phyloP scores from a whole-genome alignment of 2,797 vertebrate species.

The Heliangelus exortis region DNA sequence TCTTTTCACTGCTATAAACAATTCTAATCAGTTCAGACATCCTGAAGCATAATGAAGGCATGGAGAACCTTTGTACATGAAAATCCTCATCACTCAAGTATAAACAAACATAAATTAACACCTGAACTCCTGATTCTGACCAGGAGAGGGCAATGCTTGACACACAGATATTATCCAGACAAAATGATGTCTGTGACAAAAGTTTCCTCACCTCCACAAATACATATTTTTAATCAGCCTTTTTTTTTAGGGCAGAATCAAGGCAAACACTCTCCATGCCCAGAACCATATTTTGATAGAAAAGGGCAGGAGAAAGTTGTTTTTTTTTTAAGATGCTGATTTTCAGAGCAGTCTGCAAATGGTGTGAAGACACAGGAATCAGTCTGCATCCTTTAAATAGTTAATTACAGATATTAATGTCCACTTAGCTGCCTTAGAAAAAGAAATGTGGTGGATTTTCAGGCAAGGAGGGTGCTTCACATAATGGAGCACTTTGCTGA shows the following conservation, averaged over 20 bases:
- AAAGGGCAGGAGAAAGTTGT: not conserved
- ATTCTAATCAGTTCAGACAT: not conserved
- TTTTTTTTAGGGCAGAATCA: rapidly evolving
- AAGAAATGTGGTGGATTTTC: conserved; percentile 44
- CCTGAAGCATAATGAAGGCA: not conserved
- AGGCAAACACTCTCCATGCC: not conserved
- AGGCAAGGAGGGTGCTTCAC: conserved; percentile 12
- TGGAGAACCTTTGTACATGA: not conserved
- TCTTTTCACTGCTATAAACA: not conserved
- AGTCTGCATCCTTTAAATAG: conserved; percentile 40
- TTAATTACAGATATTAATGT: conserved; percentile 43
- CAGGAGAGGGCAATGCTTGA: not conserved
- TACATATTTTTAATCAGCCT: not conserved
- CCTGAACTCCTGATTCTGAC: not conserved
- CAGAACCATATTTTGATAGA: not conserved
- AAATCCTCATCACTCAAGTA: not conserved
- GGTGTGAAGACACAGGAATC: not conserved
- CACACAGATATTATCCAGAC: not conserved
- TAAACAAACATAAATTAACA: not conserved
- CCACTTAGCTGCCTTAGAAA: conserved; percentile 32
- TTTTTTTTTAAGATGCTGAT: not conserved
- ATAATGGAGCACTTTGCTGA: conserved; percentile 45
- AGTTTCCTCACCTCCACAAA: not conserved
- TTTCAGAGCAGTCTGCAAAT: not conserved
- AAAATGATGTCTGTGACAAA: not conserved